Conservation (phyloP, 2,113 vertebrate species). For the Macheiramphus alcinus region DNA sequence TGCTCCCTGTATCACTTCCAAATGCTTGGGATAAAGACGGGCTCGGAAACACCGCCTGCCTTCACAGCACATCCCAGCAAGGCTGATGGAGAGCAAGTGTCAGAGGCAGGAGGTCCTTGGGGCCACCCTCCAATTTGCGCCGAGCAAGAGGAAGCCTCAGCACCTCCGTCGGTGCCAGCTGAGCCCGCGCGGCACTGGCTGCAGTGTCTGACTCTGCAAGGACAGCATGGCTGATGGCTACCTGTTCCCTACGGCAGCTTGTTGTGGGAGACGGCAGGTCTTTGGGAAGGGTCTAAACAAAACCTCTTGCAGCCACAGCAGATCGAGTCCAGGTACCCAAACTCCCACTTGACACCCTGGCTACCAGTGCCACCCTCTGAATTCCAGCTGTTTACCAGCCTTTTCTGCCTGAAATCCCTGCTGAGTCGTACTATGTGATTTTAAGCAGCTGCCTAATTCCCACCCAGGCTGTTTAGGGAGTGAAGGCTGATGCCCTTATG, state of each 20-base stretch:
- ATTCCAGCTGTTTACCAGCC: not conserved
- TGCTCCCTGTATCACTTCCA: not conserved
- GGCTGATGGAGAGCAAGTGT: not conserved
- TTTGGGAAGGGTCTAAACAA: not conserved
- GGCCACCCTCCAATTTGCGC: not conserved
- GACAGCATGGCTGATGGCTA: not conserved
- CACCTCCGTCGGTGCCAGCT: not conserved
- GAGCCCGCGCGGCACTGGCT: fast-evolving
- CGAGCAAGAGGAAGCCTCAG: not conserved
- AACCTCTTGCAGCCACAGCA: not conserved
- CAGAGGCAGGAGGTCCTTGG: not conserved
- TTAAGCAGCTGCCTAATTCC: not conserved
- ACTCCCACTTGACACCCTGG: not conserved
- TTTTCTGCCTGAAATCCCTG: not conserved
- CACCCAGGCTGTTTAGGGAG: not conserved
- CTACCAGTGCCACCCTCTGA: not conserved
- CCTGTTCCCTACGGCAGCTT: not conserved
- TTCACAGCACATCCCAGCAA: not conserved
- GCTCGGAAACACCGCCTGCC: not conserved
- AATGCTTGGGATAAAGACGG: not conserved
- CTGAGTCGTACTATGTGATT: not conserved
- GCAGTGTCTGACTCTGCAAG: not conserved
- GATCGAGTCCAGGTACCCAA: not conserved
- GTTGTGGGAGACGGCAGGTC: not conserved
- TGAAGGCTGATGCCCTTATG: not conserved